Percentiles rank a stretch among this genome's conserved stretches.
These are phyloP conservation scores for Yponomeuta cagnagella DNA, from an alignment of 2,888 invertebrate genomes.

Conservation along the genomic window DNA sequence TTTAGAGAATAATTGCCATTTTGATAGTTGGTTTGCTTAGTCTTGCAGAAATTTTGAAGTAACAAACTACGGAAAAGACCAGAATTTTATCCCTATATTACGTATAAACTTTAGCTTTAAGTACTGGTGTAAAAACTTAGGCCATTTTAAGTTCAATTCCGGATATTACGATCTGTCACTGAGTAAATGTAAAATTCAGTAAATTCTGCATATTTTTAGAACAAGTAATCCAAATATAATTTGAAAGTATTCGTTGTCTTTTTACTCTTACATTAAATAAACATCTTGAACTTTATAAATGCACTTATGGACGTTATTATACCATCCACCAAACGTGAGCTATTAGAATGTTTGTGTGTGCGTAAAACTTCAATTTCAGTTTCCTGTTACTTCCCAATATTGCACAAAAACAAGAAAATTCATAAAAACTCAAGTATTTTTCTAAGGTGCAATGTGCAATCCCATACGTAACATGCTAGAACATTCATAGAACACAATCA, in stretches of 20 bases:
- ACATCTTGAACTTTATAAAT: background rate
- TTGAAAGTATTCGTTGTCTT: background rate
- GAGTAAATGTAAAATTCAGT: background rate
- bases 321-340: background rate
- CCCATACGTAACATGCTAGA: background rate
- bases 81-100: background rate
- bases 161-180: background rate
- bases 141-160: background rate
- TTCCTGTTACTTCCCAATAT: background rate
- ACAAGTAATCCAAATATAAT: background rate
- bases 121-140: background rate
- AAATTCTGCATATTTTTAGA: background rate
- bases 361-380: background rate
- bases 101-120: background rate
- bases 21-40: no score
- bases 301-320: background rate
- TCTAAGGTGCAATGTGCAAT: background rate
- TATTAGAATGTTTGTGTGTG: background rate
- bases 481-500: constrained; percentile 7
- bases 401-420: background rate
- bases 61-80: no score
- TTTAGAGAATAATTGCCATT: no score
- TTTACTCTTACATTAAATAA: background rate
- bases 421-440: constrained; percentile 2
- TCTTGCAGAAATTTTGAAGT: no score